Base-by-base conservation (phyloP, 2,888 invertebrate genomes). In the Podabrus alpinus region DNA sequence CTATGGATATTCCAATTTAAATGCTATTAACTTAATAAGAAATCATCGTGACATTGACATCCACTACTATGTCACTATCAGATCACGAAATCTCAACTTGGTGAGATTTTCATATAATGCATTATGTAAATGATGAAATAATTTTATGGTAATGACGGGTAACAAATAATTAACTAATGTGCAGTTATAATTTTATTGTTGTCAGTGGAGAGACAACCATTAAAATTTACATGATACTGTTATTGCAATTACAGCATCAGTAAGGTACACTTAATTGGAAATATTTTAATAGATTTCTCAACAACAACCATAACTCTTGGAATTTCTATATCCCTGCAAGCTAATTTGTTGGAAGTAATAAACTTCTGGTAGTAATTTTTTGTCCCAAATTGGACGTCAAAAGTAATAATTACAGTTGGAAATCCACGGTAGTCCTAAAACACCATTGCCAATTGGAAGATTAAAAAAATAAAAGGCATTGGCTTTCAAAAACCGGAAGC, bases 31-130 rank as follows among this genome's bases (percentile, higher is more conserved):
- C 45, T 45, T n/a, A 45, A 45, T 45, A 45, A 45, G 45, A 45
- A 45, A 45, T 45, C 66, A 71, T 66, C 71, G 19, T 71, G 71
- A 66, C 66, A 71, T 59, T 71, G 71, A 71, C 71, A 71, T 71
- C 59, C 60, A 71, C 66, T 59, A 59, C 66, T n/a, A 59, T 70
- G 59, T 66, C 45, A 59, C 59, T 21, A 66, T 71, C 71, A n/a
- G 13, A 45, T 29, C 45, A 60, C 25, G 60, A 66, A 66, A 71
- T 71, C 71, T 71, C 9, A 25, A 66, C 66, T 59, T 59, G 24
- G 59, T 71, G 59, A 17, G 16, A 21, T 66, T 71, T 71, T 71
- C 71, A 66, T 66, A 71, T 66, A 71, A 24, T n/a, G 21, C 45
- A 45, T 45, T 45, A 45, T 45, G 45, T 45, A 45, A 45, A 45